Conservation (phyloP, 2,797 vertebrate species). For the Pyrocephalus nanus region DNA sequence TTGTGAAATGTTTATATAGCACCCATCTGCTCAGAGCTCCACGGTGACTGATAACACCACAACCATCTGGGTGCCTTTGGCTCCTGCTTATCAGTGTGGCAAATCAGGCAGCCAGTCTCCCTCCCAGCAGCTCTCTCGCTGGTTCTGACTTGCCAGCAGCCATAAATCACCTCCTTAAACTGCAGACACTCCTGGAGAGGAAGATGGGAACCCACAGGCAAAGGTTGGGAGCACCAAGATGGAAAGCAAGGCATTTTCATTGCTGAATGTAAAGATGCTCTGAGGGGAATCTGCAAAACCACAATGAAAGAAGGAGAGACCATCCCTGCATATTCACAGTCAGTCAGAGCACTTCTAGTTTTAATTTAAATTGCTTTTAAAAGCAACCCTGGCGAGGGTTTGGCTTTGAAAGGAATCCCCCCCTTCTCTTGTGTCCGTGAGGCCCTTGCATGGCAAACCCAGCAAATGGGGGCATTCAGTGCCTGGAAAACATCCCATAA, state of each 20-base stretch:
- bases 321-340: neutral
- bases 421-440: neutral
- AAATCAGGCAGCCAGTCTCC: neutral
- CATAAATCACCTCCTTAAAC: neutral
- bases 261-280: neutral
- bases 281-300: neutral
- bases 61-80: slow-evolving; percentile 10
- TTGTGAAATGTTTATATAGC: neutral
- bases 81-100: neutral
- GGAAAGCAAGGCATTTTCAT: neutral
- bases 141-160: neutral
- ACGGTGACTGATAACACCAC: neutral
- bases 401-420: neutral
- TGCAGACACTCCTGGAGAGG: neutral
- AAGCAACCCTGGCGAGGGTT: neutral
- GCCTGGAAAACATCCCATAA: neutral
- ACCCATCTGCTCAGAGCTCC: slow-evolving; percentile 20
- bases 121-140: neutral
- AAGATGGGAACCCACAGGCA: neutral
- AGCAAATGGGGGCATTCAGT: neutral
- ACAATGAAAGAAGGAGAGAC: neutral
- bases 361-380: neutral
- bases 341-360: neutral
- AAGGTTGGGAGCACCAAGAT: neutral
- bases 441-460: neutral